Base-by-base conservation (phyloP, 2,797 vertebrate species). In the Tapera naevia region DNA sequence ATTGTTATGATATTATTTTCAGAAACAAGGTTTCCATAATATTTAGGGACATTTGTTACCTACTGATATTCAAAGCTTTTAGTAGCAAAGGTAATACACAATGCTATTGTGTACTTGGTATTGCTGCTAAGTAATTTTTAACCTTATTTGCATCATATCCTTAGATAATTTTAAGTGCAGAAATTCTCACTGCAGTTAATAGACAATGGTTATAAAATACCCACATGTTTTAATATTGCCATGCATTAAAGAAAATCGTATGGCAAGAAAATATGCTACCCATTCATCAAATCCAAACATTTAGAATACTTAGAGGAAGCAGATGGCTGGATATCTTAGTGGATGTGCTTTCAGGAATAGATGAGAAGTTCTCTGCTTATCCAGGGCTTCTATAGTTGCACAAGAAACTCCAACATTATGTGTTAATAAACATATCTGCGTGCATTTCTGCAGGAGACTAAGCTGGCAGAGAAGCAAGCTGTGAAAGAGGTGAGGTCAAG, bases 1-100 rank as follows among this genome's bases (percentile, higher is more conserved):
- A 17, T 70, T 93, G 82, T 78, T 86, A 80, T 14, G 23, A 21
- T 75, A 83, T 85, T 91, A 62, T 86, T 93, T 88, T 89, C 67
- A 80, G 76, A 94, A 37, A 73, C 65, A 89, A 91, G 23, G 28
- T 88, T 96, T 89, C 72, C 60, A 56, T 65, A 93, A 93, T 92
- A 93, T 84, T 94, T 92, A 84, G 72, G 46, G 60, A 66, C 45
- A 60, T 73, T 80, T 72, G 50, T 91, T 89, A 62, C 48, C 27
- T 82, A 21, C 41, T 67, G 30, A 32, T 93, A 86, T 91, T 88
- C 17, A 10, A 91, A 88, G 37, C 46, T 86, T 92, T 83, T 88
- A 62, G 86, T 84, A 82, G 56, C 67, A 33, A 3, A 3, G 43
- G 30, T 84, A 88, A 80, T 81, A 88, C 13, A 76, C 22, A 56